These are phyloP conservation scores for Indicator indicator DNA, from an alignment of 2,113 vertebrate genomes.

Conservation along the genomic window DNA sequence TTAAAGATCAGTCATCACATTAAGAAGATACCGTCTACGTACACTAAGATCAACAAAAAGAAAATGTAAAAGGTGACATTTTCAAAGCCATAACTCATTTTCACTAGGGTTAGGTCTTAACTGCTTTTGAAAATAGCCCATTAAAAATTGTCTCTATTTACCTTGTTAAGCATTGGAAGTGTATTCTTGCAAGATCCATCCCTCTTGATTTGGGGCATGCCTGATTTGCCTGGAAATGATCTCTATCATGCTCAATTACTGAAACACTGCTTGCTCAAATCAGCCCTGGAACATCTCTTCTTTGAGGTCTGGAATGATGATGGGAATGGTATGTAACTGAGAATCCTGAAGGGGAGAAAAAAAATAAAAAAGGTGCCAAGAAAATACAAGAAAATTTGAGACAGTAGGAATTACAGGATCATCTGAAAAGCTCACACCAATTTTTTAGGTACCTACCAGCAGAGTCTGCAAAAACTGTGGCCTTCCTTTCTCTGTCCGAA, in stretches of 20 bases:
- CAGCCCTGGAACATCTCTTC: not conserved
- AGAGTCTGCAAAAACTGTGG: not conserved
- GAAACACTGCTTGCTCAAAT: not conserved
- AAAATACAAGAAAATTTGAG: not conserved
- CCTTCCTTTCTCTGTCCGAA: not conserved
- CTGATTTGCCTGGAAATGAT: not conserved
- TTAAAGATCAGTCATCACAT: not conserved
- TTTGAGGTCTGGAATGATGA: not conserved
- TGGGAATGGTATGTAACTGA: not conserved
- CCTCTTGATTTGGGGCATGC: not conserved
- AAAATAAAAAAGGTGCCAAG: not conserved
- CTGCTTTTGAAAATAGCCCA: not conserved
- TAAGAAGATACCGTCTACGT: not conserved
- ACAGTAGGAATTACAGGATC: not conserved
- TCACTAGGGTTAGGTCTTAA: not conserved
- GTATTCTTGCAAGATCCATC: not conserved
- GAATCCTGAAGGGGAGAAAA: not conserved
- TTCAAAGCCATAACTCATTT: not conserved
- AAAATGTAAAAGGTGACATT: not conserved
- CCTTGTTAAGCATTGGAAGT: not conserved
- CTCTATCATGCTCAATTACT: not conserved
- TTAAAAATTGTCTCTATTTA: not conserved
- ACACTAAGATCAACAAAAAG: not conserved
- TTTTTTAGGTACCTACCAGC: not conserved
- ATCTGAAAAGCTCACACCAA: not conserved